Base-by-base conservation (phyloP, 2,113 vertebrate species). In the Euleptes europaea region DNA sequence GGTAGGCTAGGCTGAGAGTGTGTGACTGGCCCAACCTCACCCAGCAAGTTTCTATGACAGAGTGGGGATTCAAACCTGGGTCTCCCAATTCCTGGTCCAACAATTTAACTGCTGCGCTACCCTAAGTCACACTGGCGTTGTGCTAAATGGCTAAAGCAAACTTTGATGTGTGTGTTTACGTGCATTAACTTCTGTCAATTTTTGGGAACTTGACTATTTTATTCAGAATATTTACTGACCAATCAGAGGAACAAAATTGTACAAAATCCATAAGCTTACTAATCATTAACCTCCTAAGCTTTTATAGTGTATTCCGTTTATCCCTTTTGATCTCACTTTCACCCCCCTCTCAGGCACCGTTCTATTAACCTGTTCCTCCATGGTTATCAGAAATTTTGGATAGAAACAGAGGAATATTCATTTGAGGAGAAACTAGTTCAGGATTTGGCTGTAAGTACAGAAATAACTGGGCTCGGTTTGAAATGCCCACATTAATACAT, bases 301-400 rank as follows among this genome's bases (percentile, higher is more conserved):
- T 93, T 95, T 94, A 79, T 91, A 90, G 84, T 86, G 73, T 95
- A 90, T 95, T 95, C 94, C 90, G 92, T 92, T 94, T 94, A 96
- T 95, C 91, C 96, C 91, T 96, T 95, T 97, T 98, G 96, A 98
- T 98, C 95, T 97, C 95, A 94, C 96, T 98, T 96, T 98, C 94
- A 95, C 97, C 97, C 95, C 95, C 92, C 88, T 93, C 97, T 94
- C 95, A 99, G 99, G 98, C 99, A 99, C 97, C 99, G 99, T 97
- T 98, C 98, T 98, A 98, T 99, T 99, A 99, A 99, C 97, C 98
- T 99, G 97, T 99, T 99, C 98, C 98, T 99, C 96, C 97, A 97
- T 97, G 98, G 98, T 97, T 99, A 99, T 98, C 98, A 98, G 97
- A 98, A 97, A 97, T 98, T 97, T 97, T 99, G 98, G 98, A 99